phyloP scores from a whole-genome alignment of 1,140 invertebrate genomes.

The Lordiphosa stackelbergi region DNA sequence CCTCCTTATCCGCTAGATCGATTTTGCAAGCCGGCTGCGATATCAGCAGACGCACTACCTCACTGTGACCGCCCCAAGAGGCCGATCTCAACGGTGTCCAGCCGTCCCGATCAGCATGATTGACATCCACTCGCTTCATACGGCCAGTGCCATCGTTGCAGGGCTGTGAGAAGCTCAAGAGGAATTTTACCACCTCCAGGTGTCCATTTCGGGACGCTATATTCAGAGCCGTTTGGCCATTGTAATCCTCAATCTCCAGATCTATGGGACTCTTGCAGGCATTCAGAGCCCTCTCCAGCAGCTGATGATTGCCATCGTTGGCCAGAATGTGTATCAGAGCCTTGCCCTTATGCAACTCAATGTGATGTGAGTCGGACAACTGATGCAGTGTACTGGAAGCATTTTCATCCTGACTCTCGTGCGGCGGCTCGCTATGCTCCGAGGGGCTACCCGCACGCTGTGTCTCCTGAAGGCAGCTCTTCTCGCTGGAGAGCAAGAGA shows the following conservation, averaged over 20 bases:
- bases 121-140: slow-evolving; percentile 84
- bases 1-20: slow-evolving; percentile 85
- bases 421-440: slow-evolving; percentile 71
- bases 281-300: slow-evolving; percentile 82
- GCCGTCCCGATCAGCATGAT: slow-evolving; percentile 92
- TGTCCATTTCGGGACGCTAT: slow-evolving; percentile 90
- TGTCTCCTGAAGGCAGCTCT: slow-evolving; percentile 68
- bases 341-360: slow-evolving; percentile 81
- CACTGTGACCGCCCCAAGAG: slow-evolving; percentile 94
- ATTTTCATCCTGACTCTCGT: slow-evolving; percentile 71
- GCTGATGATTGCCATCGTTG: slow-evolving; percentile 84
- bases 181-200: slow-evolving; percentile 83
- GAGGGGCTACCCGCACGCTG: slow-evolving; percentile 71
- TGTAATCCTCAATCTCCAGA: slow-evolving; percentile 83
- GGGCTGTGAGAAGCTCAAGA: slow-evolving; percentile 74
- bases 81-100: slow-evolving; percentile 92
- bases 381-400: slow-evolving; percentile 68
- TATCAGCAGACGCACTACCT: slow-evolving; percentile 90
- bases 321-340: slow-evolving; percentile 86
- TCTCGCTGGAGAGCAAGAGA: slow-evolving; percentile 70
- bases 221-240: slow-evolving; percentile 90
- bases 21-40: slow-evolving; percentile 86
- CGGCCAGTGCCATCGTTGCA: slow-evolving; percentile 77
- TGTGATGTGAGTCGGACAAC: slow-evolving; percentile 75
- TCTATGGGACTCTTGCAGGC: slow-evolving; percentile 79